Evolutionary conservation across 2,888 invertebrate species (phyloP).

Genomic region (Cactoblastis cactorum): DNA sequence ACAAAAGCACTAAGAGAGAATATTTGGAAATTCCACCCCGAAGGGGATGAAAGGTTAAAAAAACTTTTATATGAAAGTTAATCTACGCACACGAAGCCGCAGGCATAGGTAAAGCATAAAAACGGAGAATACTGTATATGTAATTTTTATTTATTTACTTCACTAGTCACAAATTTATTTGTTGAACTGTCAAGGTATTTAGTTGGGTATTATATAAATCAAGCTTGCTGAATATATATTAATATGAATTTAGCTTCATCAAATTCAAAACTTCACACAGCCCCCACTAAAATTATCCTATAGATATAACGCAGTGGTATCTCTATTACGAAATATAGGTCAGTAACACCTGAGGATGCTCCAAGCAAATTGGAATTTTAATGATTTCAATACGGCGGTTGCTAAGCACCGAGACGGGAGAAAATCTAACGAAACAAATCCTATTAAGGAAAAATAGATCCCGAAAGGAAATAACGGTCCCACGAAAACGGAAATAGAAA

Average conservation of each 20-base stretch:
- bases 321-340: conserved; percentile 17
- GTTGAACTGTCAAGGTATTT: too few species aligned
- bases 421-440: conserved; percentile 59
- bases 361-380: conserved; percentile 47
- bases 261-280: not conserved
- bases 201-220: not conserved
- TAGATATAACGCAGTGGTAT: conserved; percentile 3
- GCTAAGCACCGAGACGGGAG: conserved; percentile 35
- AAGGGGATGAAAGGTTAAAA: too few species aligned
- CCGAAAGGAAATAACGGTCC: conserved; percentile 64
- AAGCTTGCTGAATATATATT: not conserved
- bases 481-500: conserved; percentile 75
- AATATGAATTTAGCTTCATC: not conserved
- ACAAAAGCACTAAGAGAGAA: too few species aligned
- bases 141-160: too few species aligned
- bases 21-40: too few species aligned
- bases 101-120: too few species aligned
- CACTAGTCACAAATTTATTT: too few species aligned
- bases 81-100: too few species aligned
- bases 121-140: too few species aligned
- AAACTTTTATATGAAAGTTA: too few species aligned
- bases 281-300: conserved; percentile 18
- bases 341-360: conserved; percentile 36
- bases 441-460: conserved; percentile 71
- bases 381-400: conserved; percentile 47